phyloP scores from a whole-genome alignment of 1,140 invertebrate species.

The Drosophila repleta region DNA sequence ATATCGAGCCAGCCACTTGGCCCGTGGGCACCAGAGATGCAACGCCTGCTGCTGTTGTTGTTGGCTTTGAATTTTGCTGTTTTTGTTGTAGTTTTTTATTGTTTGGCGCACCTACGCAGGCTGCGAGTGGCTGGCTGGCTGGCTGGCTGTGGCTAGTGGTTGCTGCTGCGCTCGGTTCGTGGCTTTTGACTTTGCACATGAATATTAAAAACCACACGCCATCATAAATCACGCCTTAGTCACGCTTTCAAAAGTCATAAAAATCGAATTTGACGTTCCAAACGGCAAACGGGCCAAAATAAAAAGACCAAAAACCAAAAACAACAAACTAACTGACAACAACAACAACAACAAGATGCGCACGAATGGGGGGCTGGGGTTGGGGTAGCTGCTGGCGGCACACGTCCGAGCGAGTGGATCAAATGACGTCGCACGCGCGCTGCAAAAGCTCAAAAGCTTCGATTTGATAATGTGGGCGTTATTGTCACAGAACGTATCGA shows the following conservation, averaged over 20 bases:
- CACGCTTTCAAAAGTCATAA: constrained; percentile 84
- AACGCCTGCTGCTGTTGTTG: constrained; percentile 28
- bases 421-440: constrained; percentile 47
- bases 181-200: constrained; percentile 71
- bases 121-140: constrained; percentile 33
- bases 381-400: background rate
- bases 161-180: constrained; percentile 22
- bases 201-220: constrained; percentile 84
- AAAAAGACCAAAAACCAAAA: constrained; percentile 7
- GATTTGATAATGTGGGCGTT: constrained; percentile 14
- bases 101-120: constrained; percentile 80
- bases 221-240: constrained; percentile 84
- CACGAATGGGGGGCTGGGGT: background rate
- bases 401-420: constrained; percentile 12
- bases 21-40: constrained; percentile 58
- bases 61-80: constrained; percentile 13
- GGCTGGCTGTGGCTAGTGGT: constrained; percentile 13
- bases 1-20: constrained; percentile 52
- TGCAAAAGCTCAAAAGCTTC: constrained; percentile 36
- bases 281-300: constrained; percentile 38
- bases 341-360: constrained; percentile 19
- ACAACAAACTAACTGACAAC: constrained; percentile 29
- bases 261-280: constrained; percentile 82
- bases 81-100: constrained; percentile 63
- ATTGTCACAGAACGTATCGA: constrained; percentile 5